A percentile compares a stretch with the other conserved stretches of the same genome.
phyloP scores from a whole-genome alignment of 2,888 invertebrate genomes.

The Bimastos eiseni region DNA sequence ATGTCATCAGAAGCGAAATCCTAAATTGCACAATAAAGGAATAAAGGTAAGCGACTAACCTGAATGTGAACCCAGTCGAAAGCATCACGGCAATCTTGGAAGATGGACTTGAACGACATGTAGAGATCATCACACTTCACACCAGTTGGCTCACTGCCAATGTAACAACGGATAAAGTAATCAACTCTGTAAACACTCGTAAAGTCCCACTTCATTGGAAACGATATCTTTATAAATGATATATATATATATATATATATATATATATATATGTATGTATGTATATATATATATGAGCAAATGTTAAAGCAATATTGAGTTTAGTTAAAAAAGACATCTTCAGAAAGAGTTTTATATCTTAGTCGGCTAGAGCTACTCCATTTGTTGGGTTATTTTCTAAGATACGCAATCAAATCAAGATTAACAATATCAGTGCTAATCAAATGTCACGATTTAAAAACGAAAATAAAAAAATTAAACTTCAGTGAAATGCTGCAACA shows the following conservation, averaged over 20 bases:
- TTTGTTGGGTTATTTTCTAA: neutral
- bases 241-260: no score
- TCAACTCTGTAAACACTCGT: neutral
- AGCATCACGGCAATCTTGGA: constrained; percentile 92
- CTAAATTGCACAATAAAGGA: no score
- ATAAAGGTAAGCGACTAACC: constrained; percentile 35
- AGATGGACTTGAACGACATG: constrained; percentile 97
- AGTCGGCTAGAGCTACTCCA: neutral
- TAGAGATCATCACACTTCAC: constrained; percentile 84
- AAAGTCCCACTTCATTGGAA: neutral
- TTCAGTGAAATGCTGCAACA: neutral
- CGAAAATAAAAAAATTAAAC: neutral
- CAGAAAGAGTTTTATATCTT: neutral
- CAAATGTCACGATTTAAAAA: neutral
- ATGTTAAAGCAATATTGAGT: neutral
- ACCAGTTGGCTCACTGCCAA: constrained; percentile 42
- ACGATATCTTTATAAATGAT: no score
- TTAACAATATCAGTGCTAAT: neutral
- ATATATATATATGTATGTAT: no score
- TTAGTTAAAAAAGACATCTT: neutral
- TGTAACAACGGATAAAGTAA: neutral
- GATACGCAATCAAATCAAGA: neutral
- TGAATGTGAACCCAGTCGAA: constrained; percentile 78
- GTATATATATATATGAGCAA: no score
- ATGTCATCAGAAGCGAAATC: neutral